Evolutionary conservation across 2,888 invertebrate species (phyloP).

Genomic region (Drosophila formosana): DNA sequence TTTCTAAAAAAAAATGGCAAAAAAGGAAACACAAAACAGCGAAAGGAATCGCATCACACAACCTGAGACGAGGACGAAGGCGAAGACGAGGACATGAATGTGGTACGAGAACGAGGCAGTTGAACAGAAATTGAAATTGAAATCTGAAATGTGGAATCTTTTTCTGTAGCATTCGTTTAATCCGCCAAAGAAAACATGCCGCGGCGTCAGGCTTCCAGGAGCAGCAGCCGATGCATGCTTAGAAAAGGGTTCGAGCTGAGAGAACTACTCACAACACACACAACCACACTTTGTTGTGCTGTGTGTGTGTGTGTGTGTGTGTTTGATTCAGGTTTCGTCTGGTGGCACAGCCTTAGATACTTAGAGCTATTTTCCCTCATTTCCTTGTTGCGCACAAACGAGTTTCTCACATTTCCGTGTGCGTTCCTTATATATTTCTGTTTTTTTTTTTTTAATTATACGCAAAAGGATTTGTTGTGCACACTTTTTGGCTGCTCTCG

Average conservation of each 20-base stretch:
- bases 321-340: slow-evolving; percentile 7
- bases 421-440: background rate
- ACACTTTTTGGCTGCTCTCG: slow-evolving; percentile 38
- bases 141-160: slow-evolving; percentile 42
- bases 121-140: background rate
- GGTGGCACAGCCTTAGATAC: slow-evolving; percentile 51
- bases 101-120: background rate
- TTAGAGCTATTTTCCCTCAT: slow-evolving; percentile 25
- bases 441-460: slow-evolving; percentile 59
- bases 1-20: slow-evolving; percentile 52
- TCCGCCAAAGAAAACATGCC: slow-evolving; percentile 76
- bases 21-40: slow-evolving; percentile 41
- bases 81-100: background rate
- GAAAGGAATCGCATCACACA: slow-evolving; percentile 27
- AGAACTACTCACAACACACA: slow-evolving; percentile 2
- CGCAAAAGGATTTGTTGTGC: slow-evolving; percentile 31
- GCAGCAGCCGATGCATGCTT: background rate
- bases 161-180: slow-evolving; percentile 70
- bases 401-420: slow-evolving; percentile 76
- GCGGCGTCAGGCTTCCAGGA: slow-evolving; percentile 29
- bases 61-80: background rate
- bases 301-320: slow-evolving; percentile 10
- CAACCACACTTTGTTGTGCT: too few species aligned
- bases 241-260: slow-evolving; percentile 30
- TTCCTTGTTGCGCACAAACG: slow-evolving; percentile 43